Evolutionary conservation across 2,113 vertebrate genomes (phyloP), one percentile per base, ranked within the genome.

Genomic region (Leptobrachium ailaonicum): DNA sequence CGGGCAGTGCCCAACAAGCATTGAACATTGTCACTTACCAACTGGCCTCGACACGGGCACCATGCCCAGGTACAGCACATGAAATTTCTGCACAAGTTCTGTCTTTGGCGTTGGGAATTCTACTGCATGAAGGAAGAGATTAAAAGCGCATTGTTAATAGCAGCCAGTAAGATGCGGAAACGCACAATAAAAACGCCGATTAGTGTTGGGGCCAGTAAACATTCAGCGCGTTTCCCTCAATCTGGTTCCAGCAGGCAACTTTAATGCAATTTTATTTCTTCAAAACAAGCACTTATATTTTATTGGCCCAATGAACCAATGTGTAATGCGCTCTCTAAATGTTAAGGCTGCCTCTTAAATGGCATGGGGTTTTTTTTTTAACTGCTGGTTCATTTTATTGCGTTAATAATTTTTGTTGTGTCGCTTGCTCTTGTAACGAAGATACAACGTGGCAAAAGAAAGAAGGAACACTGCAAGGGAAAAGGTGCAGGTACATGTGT

Each of bases 31-130:
- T 71, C 71, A 88, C 89, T 63, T 95, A 98, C 98, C 97, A 82
- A 97, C 96, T 2, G 98, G 97, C 66, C 91, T 96, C 83, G 93
- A 88, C 7, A 98, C 97, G 44, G 95, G 91, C 0, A 95, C 87
- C 94, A 94, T 94, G 74, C 98, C 98, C 87, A 99, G 71, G 88
- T 99, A 99, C 82, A 94, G 90, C 80, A 99, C 96, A 9, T 95
- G 96, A 86, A 98, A 99, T 87, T 95, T 97, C 92, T 99, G 98
- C 32, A 98, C 96, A 89, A 96, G 83, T 88, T 98, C 97, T 0
- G 95, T 98, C 96, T 99, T 99, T 94, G 97, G 96, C 87, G 96
- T 96, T 83, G 97, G 97, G 84, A 99, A 99, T 91, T 99, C 97
- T 96, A 94, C 93, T 94, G 74, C 82, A 89, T 77, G 81, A 87